phyloP scores from a whole-genome alignment of 2,113 vertebrate genomes.

The Synchiropus splendidus region DNA sequence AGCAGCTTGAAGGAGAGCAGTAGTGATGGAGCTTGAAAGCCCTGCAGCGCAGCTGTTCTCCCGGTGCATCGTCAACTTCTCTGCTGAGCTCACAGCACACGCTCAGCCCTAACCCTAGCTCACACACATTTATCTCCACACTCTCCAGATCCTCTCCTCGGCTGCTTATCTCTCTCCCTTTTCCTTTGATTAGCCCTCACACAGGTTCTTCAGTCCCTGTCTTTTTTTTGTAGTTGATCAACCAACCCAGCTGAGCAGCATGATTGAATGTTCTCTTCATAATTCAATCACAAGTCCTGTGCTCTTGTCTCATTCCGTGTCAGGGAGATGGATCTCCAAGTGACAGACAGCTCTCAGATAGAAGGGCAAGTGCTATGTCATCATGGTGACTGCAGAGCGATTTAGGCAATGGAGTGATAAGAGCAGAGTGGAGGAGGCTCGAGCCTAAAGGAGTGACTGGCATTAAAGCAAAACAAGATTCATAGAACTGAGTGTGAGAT shows the following conservation, averaged over 20 bases:
- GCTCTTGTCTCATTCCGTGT: constrained; percentile 17
- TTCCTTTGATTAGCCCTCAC: not conserved
- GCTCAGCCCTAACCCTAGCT: constrained; percentile 43
- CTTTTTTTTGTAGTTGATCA: not conserved
- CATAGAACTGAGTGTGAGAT: constrained; percentile 16
- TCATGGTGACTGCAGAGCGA: constrained; percentile 41
- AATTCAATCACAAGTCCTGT: constrained; percentile 17
- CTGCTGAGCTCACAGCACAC: constrained; percentile 51
- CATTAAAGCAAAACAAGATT: constrained; percentile 52
- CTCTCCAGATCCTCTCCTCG: constrained; percentile 11
- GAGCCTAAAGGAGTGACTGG: constrained; percentile 50
- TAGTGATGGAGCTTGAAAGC: constrained; percentile 64
- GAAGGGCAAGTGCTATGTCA: constrained; percentile 56
- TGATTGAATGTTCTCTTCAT: constrained; percentile 19
- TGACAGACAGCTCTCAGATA: constrained; percentile 45
- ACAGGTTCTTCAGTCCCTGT: no score
- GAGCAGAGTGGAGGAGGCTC: constrained; percentile 50
- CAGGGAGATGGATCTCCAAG: constrained; percentile 15
- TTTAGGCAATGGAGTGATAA: constrained; percentile 61
- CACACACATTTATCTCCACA: constrained; percentile 16
- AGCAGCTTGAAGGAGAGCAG: constrained; percentile 66
- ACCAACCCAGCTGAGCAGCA: constrained; percentile 6
- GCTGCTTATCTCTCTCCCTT: constrained; percentile 7
- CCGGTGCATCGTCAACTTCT: constrained; percentile 60
- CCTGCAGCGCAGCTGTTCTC: constrained; percentile 65